Conservation (phyloP, 2,113 vertebrate species). For the Charadrius vociferus region DNA sequence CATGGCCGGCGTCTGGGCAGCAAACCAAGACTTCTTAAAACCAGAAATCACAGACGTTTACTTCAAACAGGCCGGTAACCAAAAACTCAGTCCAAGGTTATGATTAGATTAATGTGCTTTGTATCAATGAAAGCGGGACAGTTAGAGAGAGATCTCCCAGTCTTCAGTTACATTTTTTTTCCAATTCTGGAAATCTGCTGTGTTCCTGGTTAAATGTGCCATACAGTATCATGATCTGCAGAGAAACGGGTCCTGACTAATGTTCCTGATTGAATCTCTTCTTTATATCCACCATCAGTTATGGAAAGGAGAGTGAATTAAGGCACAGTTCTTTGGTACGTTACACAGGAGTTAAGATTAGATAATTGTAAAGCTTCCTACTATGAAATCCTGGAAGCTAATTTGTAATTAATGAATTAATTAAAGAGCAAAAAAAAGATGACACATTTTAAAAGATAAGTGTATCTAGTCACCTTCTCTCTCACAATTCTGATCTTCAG, state of each 20-base stretch:
- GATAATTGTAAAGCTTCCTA: conserved; percentile 8
- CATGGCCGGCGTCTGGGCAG: neutral
- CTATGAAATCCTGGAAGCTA: conserved; percentile 12
- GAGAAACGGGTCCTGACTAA: neutral
- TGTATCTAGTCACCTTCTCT: neutral
- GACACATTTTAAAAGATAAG: neutral
- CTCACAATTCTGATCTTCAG: neutral
- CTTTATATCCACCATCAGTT: neutral
- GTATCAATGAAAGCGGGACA: neutral
- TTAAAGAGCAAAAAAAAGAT: neutral
- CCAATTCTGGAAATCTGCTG: neutral
- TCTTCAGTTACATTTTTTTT: neutral
- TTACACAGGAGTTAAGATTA: neutral
- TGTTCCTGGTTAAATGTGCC: neutral
- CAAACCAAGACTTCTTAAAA: conserved; percentile 4
- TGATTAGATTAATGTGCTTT: neutral
- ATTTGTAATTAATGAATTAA: conserved; percentile 47
- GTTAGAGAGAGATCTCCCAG: neutral
- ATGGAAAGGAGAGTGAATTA: neutral
- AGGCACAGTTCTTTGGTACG: neutral
- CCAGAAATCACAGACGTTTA: neutral
- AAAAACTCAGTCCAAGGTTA: neutral
- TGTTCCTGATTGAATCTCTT: neutral
- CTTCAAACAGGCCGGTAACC: neutral
- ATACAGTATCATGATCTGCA: neutral